These are phyloP conservation scores for Loriculus beryllinus DNA, from an alignment of 2,797 vertebrate species.

Conservation along the genomic window DNA sequence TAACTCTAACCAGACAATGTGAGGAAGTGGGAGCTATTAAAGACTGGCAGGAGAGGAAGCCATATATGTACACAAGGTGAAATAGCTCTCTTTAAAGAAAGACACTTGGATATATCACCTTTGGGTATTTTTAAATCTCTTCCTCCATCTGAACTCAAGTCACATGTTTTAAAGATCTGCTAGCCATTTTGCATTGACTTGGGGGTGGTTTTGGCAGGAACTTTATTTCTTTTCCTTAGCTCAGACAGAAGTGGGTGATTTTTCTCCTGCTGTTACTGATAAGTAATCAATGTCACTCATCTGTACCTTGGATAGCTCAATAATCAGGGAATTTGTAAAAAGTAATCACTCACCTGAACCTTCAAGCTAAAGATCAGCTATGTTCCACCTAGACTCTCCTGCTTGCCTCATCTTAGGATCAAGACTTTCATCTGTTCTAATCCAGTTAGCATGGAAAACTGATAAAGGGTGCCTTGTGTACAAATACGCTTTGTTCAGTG, in stretches of 20 bases:
- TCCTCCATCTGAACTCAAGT: neutral
- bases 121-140: neutral
- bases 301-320: neutral
- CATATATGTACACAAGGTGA: neutral
- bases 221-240: neutral
- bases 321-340: neutral
- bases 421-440: neutral
- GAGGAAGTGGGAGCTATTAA: neutral
- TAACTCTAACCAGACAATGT: neutral
- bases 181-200: neutral
- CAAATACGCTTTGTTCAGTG: neutral
- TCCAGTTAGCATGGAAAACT: neutral
- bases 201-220: neutral
- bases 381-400: neutral
- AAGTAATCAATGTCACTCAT: neutral
- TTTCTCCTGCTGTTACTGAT: neutral
- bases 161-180: neutral
- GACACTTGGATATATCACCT: neutral
- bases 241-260: neutral
- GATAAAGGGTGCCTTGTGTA: neutral
- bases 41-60: neutral
- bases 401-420: neutral
- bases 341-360: neutral
- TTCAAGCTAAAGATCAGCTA: neutral
- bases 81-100: neutral